These are phyloP conservation scores for Caenorhabditis panamensis DNA, from an alignment of 2,888 invertebrate genomes.

Conservation along the genomic window DNA sequence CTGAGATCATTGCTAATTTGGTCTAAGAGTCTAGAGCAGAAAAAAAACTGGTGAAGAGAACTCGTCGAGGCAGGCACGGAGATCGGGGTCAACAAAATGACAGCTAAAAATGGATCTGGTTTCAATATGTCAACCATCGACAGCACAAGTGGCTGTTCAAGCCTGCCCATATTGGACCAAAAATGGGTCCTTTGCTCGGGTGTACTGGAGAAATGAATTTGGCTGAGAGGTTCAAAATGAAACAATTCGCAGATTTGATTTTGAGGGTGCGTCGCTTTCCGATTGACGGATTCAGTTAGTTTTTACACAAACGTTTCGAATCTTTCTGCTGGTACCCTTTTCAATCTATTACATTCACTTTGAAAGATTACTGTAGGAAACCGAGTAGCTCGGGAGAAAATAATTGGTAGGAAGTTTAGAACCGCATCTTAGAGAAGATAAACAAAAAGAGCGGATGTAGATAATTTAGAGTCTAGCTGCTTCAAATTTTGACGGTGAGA, in stretches of 20 bases:
- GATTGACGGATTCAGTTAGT: slow-evolving; percentile 1
- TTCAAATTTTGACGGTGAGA: no score
- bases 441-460: background rate
- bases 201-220: slow-evolving; percentile 55
- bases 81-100: slow-evolving; percentile 39
- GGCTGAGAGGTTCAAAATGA: slow-evolving; percentile 58
- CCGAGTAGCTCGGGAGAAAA: background rate
- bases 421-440: background rate
- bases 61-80: slow-evolving; percentile 4
- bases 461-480: background rate
- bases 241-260: slow-evolving; percentile 46
- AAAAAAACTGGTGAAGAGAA: background rate
- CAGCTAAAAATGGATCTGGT: slow-evolving; percentile 52
- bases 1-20: slow-evolving; percentile 22
- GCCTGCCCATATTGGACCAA: slow-evolving; percentile 42
- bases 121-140: slow-evolving; percentile 55
- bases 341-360: no score
- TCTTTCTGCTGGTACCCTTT: slow-evolving; percentile 3
- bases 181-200: slow-evolving; percentile 36
- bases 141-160: slow-evolving; percentile 53
- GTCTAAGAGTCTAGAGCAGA: background rate
- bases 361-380: background rate
- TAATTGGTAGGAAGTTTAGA: background rate
- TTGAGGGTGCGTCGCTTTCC: slow-evolving; percentile 8
- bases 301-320: background rate